These are phyloP conservation scores for Ariolimax columbianus DNA, from an alignment of 2,888 invertebrate species.

Conservation along the genomic window DNA sequence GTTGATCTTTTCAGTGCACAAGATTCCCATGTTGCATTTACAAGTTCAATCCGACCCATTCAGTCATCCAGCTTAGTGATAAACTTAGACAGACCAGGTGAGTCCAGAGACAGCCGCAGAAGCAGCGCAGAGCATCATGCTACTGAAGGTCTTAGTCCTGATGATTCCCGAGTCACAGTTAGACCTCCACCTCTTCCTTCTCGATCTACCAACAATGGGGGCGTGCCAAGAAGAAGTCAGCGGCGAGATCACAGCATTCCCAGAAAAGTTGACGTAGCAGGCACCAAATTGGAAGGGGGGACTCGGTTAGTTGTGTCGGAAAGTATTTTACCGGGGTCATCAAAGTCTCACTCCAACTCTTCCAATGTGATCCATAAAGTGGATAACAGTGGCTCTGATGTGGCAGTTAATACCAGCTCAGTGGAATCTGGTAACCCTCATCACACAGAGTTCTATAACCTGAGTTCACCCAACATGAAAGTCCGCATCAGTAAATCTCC, in stretches of 20 bases:
- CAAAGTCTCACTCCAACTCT: conserved; percentile 33
- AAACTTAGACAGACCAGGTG: conserved; percentile 49
- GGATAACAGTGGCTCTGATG: neutral
- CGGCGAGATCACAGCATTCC: conserved; percentile 48
- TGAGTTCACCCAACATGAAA: conserved; percentile 46
- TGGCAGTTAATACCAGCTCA: neutral
- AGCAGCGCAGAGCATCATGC: conserved; percentile 28
- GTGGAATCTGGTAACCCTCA: neutral
- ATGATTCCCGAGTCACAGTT: conserved; percentile 40
- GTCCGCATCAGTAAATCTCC: conserved; percentile 45
- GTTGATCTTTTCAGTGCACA: conserved; percentile 1
- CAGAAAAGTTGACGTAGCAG: conserved; percentile 40
- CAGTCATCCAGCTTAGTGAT: conserved; percentile 41
- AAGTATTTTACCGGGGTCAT: neutral
- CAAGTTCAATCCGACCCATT: neutral
- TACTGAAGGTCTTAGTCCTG: conserved; percentile 49
- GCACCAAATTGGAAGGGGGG: neutral
- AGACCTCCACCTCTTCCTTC: conserved; percentile 46
- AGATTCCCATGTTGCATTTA: neutral
- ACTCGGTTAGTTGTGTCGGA: conserved; percentile 9
- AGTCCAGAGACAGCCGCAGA: conserved; percentile 36
- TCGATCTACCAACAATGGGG: conserved; percentile 42
- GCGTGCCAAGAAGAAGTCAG: conserved; percentile 30
- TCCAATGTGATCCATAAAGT: conserved; percentile 26
- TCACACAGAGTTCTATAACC: conserved; percentile 44